Evolutionary conservation across 1,140 invertebrate genomes (phyloP), one percentile per base, ranked within the genome.

Genomic region (Orussus abietinus): DNA sequence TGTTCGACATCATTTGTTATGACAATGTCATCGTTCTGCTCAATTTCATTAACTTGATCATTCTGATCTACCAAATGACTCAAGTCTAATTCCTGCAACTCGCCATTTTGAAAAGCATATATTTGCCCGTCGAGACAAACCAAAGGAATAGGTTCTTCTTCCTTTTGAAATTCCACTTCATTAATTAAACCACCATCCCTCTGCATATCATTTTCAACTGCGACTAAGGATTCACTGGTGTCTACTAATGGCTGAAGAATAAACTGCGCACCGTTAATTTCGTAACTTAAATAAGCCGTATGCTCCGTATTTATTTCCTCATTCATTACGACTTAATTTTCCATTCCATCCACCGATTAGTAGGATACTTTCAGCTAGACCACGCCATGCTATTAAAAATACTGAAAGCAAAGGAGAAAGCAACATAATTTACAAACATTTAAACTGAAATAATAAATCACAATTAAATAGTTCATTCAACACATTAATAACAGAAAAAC

Each of bases 261-360:
- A 29, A 57, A 59, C 39, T 54, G 53, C n/a, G 54, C 52, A n/a
- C 59, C 62, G 42, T 64, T 59, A 49, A 64, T 55, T 38, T 62
- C 59, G 40, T 49, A 64, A 35, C 50, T 59, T 38, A 59, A 30
- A 33, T 59, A 64, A 3, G 59, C 55, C 15, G 41, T 29, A 31
- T 62, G 47, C 15, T 35, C 31, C 5, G 49, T 10, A 22, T 41
- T 38, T 9, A 18, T 33, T 39, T 59, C 44, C 38, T 50, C 53
- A 25, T 33, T 55, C 62, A 64, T 64, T n/a, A 15, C 18, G 11
- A n/a, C 4, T 10, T 3, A 36, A 10, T 15, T 10, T 7, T 25
- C 22, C 22, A 7, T 25, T 25, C 22, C 6, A 25, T 25, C 6
- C 22, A 25, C n/a, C 6, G n/a, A 25, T 25, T n/a, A n/a, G n/a